These are phyloP conservation scores for Lithophane semibrunnea DNA, from an alignment of 2,888 invertebrate species.

Conservation along the genomic window DNA sequence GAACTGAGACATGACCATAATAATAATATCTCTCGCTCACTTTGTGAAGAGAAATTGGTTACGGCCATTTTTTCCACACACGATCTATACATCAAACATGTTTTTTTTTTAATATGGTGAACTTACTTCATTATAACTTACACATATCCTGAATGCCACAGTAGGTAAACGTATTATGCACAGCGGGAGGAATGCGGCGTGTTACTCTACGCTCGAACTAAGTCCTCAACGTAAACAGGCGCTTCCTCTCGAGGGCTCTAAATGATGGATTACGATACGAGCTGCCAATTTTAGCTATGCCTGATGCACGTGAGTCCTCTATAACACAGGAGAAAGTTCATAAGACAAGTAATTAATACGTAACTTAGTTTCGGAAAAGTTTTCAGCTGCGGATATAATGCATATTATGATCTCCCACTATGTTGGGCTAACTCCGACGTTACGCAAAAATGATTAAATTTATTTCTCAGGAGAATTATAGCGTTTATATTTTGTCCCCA, in stretches of 20 bases:
- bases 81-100: not conserved
- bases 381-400: not conserved
- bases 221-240: constrained; percentile 28
- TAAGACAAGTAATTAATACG: not conserved
- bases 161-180: constrained; percentile 5
- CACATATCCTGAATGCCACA: not conserved
- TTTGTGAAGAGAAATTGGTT: not conserved
- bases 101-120: not conserved
- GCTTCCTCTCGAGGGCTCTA: constrained; percentile 39
- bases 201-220: constrained; percentile 3
- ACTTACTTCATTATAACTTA: not conserved
- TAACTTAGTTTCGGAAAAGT: not conserved
- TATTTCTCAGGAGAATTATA: not conserved
- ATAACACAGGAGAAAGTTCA: not conserved
- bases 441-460: not conserved
- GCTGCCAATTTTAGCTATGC: constrained; percentile 31
- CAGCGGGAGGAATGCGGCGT: constrained; percentile 14
- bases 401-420: not conserved
- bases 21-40: too few relatives aligned
- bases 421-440: not conserved
- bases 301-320: constrained; percentile 15
- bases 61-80: not conserved
- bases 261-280: constrained; percentile 41
- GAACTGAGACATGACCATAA: not conserved
- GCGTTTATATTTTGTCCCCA: constrained; percentile 73